Base-by-base conservation (phyloP, 37 sponge, comb jelly and placozoan genomes). In the Mnemiopsis leidyi region DNA sequence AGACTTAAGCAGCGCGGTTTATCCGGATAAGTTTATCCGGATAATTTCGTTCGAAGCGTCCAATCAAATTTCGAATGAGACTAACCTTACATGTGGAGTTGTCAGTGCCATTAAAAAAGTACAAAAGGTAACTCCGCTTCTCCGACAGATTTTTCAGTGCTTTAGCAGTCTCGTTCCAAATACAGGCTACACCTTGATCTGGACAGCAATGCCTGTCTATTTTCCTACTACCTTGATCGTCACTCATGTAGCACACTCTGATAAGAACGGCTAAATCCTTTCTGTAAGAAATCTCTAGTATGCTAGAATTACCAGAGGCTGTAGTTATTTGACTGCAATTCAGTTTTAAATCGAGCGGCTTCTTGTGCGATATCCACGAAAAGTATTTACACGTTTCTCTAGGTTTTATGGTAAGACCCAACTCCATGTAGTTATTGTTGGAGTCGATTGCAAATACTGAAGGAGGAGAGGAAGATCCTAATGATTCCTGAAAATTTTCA, bases 381-480 rank as follows among this genome's bases (percentile, higher is more conserved):
- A 77, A 77, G 35, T 77, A 77, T 32, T 32, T 77, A 36, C 79
- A 77, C 9, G 79, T 77, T 5, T 26, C 33, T 20, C 79, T 31
- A 77, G 79, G 79, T 77, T 32, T 77, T 26, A 77, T 77, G 13
- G 61, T 18, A 18, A 48, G 61, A 20, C 9, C 79, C 18, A 77
- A 20, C 20, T 28, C 32, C 73, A 25, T 25, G 73, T 23, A 71
- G 29, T 23, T 25, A 7, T 7, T 7, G 25, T 71, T 71, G 25
- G 23, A n/a, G n/a, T n/a, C n/a, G n/a, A n/a, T n/a, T n/a, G n/a
- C n/a, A n/a, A n/a, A 48, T 48, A 48, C 61, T 48, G 61, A 48
- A 48, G 61, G 61, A 13, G 9, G 61, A 13, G 61, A 13, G 5
- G 5, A 18, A 13, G 5, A 13, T 5, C 9, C 61, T 13, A 48